Evolutionary conservation across 2,888 invertebrate species (phyloP), one percentile per base, ranked within the genome.

Genomic region (Brachynemurus nebulosus): DNA sequence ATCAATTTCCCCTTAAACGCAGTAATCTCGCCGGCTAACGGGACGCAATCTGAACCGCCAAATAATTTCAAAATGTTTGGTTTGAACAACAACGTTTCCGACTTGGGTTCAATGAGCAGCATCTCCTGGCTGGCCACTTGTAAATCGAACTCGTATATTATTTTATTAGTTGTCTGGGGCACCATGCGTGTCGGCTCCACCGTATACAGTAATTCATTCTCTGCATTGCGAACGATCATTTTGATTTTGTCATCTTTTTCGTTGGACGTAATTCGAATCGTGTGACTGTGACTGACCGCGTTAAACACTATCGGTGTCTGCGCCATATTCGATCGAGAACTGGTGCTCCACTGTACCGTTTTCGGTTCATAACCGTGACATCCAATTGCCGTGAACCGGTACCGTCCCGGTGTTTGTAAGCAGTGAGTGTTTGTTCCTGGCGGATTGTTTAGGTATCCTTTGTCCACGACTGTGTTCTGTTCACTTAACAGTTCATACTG

Each of bases 351-450:
- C 17, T 42, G 12, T 11, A 42, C 9, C 6, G 21, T 21, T 23
- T 65, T 61, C 19, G 54, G 51, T 23, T 62, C 68, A 63, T 86
- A 90, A 48, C 73, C 69, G 62, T 93, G 93, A 58, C 95, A 95
- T 39, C 90, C 82, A 49, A 74, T 74, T 4, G 91, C 78, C 4
- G 70, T 69, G 42, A 91, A 77, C 43, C 69, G 66, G 60, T 88
- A 89, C 37, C 61, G 61, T 2, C 79, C 84, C 1, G 80, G 70
- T 51, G 71, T 68, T 2, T 78, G 71, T 35, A 93, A 72, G 61
- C 95, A 95, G 54, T 82, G 75, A 30, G 72, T 69, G 45, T 80
- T 80, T 14, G 71, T 68, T 1, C 89, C 89, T 38, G 74, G 72
- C 1, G 68, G 65, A 39, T 86, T 61, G 4, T 65, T 21, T 27